Conservation (phyloP, 1,140 invertebrate genomes). For the Vanessa atalanta region DNA sequence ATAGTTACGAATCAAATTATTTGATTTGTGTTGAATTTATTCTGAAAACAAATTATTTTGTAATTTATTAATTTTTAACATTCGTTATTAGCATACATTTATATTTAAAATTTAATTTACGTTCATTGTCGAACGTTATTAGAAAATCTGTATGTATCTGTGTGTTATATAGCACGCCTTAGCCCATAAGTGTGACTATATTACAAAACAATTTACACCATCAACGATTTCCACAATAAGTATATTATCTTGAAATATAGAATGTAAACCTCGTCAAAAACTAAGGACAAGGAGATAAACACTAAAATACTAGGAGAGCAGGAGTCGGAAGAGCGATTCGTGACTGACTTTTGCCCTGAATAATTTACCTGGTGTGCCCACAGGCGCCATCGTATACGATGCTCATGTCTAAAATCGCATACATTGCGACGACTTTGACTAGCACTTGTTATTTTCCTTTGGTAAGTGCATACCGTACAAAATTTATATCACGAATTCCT, state of each 20-base stretch:
- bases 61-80: background rate
- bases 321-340: constrained; percentile 55
- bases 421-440: constrained; percentile 45
- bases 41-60: too few species aligned
- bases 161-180: too few species aligned
- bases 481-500: constrained; percentile 47
- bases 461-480: constrained; percentile 43
- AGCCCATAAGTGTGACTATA: too few species aligned
- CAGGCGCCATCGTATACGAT: constrained; percentile 48
- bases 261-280: constrained; percentile 4
- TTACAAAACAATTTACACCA: too few species aligned
- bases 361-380: constrained; percentile 63
- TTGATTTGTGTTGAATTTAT: background rate
- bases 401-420: constrained; percentile 56
- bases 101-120: too few species aligned
- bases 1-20: constrained; percentile 2
- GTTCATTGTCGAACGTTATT: too few species aligned
- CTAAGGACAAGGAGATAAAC: constrained; percentile 32
- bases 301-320: constrained; percentile 39
- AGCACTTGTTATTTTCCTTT: constrained; percentile 53
- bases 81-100: too few species aligned
- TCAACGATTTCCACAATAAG: too few species aligned
- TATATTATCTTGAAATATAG: too few species aligned
- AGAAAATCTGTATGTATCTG: too few species aligned
- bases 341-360: constrained; percentile 75